Evolutionary conservation across 2,888 invertebrate genomes (phyloP).

Genomic region (Aphodius sticticus): DNA sequence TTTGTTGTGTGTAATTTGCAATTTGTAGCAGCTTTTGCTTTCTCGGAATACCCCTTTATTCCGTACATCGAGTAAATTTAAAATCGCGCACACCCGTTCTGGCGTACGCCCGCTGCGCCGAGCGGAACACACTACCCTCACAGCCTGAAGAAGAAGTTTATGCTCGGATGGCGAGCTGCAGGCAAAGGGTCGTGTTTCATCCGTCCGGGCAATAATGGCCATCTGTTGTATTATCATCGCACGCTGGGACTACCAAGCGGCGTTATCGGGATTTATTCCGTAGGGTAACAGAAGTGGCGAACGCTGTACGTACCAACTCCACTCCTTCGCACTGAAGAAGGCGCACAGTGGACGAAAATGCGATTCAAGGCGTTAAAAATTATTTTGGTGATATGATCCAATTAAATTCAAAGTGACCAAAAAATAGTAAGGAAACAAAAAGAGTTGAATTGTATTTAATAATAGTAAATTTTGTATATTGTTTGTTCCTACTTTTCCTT

Average conservation of each 20-base stretch:
- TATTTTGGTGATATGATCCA: no score
- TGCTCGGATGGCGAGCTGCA: not conserved
- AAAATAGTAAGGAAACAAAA: no score
- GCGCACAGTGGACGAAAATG: not conserved
- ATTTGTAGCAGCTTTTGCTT: not conserved
- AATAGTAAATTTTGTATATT: no score
- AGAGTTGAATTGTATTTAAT: no score
- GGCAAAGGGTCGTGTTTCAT: constrained; percentile 26
- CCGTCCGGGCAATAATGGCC: constrained; percentile 48
- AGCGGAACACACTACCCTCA: not conserved
- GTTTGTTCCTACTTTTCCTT: no score
- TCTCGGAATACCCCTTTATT: not conserved
- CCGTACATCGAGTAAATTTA: not conserved
- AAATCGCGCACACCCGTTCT: not conserved
- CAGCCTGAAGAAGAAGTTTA: not conserved
- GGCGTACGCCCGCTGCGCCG: not conserved
- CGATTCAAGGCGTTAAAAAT: no score
- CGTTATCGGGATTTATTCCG: constrained; percentile 53
- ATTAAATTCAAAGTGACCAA: no score
- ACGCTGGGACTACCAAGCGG: constrained; percentile 43
- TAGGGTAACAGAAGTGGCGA: constrained; percentile 40
- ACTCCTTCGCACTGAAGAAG: not conserved
- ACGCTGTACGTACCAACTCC: not conserved
- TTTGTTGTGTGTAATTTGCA: not conserved
- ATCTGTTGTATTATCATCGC: constrained; percentile 53